phyloP scores from a whole-genome alignment of 2,113 vertebrate species.

The Catharus bicknelli region DNA sequence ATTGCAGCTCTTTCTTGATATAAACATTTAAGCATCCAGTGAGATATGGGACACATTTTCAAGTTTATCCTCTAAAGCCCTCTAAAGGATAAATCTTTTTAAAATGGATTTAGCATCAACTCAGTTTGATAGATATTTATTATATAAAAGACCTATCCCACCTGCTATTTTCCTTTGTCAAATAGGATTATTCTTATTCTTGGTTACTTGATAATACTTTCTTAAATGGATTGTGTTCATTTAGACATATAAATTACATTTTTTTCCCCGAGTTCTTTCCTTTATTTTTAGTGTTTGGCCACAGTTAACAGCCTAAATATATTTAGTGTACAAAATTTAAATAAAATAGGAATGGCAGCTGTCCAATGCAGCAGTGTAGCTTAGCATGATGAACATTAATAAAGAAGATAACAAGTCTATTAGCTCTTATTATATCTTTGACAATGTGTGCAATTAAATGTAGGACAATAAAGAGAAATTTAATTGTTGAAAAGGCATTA shows the following conservation, averaged over 20 bases:
- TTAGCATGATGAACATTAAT: constrained; percentile 18
- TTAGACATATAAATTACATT: neutral
- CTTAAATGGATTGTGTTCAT: neutral
- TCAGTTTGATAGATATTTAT: constrained; percentile 14
- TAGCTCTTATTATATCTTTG: constrained; percentile 17
- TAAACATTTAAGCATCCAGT: neutral
- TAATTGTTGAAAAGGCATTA: constrained; percentile 1
- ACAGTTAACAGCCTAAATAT: neutral
- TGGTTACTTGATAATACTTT: neutral
- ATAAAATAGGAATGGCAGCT: constrained; percentile 28
- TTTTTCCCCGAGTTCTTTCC: neutral
- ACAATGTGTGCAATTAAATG: neutral
- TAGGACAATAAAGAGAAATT: neutral
- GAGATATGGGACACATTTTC: neutral
- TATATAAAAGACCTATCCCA: neutral
- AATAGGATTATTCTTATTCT: constrained; percentile 15
- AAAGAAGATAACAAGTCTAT: constrained; percentile 46
- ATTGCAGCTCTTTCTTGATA: neutral
- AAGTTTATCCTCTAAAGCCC: neutral
- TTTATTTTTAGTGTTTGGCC: neutral
- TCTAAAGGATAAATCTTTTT: neutral
- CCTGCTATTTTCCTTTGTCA: neutral
- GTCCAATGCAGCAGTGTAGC: neutral
- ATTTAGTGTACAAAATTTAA: neutral
- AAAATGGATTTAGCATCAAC: constrained; percentile 8